Base-by-base conservation (phyloP, 1,140 invertebrate species). In the Babylonia areolata region DNA sequence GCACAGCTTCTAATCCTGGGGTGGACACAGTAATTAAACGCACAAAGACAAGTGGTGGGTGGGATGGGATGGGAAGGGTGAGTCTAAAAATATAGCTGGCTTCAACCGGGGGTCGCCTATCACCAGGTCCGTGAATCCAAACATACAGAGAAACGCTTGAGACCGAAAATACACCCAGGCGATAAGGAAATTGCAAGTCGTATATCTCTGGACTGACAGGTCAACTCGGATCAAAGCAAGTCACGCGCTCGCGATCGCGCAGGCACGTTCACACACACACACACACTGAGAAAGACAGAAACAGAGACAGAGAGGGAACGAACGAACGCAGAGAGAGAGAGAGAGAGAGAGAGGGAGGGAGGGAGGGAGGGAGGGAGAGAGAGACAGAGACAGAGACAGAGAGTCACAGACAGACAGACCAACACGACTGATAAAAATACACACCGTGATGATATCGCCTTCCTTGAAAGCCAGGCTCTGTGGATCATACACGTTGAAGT, bases 391-490 rank as follows among this genome's bases (percentile, higher is more conserved):
- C 31, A 37, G 2, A 40, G 17, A 40, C 31, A 12, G 17, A 77
- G n/a, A 37, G n/a, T 23, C 20, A 64, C 58, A 64, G 12, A 64
- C 58, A 64, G 9, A 64, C 58, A 64, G 12, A 64, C 58, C 12
- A 5, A 64, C 46, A 51, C 46, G 17, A 17, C 9, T 9, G 9
- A 2, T 0, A 51, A 9, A 51, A 58, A 69, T 37, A 86, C 92
- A 92, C 89, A 95, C 94, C 89, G 92, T 93, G 39, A 95, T 93
- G 31, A 92, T 91, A 40, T 95, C 94, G n/a, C 94, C 94, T 88
- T 93, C 92, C 84, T 92, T 91, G 81, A 95, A 94, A 54, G 89
- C 86, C 6, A 95, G 89, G 35, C 91, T 91, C 35, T 93, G 87
- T 3, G 93, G 91, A 69, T 94, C 93, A 77, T 91, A 91, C 0